Evolutionary conservation across 1,140 invertebrate genomes (phyloP), one percentile per base, ranked within the genome.

Genomic region (Sycobia sp.): DNA sequence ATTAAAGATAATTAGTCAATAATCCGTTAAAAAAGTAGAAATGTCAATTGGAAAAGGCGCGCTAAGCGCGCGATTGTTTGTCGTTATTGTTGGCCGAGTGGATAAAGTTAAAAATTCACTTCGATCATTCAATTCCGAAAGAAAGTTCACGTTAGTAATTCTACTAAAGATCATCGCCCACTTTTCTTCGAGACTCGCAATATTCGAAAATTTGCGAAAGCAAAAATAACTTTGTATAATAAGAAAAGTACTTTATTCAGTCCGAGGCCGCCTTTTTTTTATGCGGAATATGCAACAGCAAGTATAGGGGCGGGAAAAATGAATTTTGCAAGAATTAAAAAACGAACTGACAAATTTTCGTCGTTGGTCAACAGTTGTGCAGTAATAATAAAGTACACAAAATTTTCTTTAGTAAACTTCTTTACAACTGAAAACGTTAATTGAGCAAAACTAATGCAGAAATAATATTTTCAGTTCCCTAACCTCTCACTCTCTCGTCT

Each of bases 271-370:
- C 10, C 9, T 16, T 32, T 51, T 43, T 43, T n/a, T n/a, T n/a
- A n/a, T n/a, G n/a, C n/a, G n/a, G n/a, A n/a, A n/a, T n/a, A n/a
- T n/a, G n/a, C n/a, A n/a, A n/a, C n/a, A 16, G 16, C n/a, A 51
- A 61, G 41, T 20, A 7, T n/a, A n/a, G n/a, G 13, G 39, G 59
- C 50, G 41, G 59, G 50, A 62, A 62, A 62, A 62, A 53, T 13
- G 43, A 62, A 62, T 38, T 13, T 36, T 9, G 1, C n/a, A n/a
- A n/a, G n/a, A n/a, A 25, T n/a, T 3, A 34, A 46, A 3, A 4
- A 25, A 25, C 5, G 2, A 34, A 1, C 22, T 14, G 34, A 10
- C 7, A 3, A 50, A 50, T 11, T 50, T 36, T n/a, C 34, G 1
- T 13, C 11, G 8, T 50, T 2, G 16, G 4, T 27, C 23, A 22